A percentile compares a stretch with the other conserved stretches of the same genome.
Conservation (phyloP, 92 coral and sea anemone species). For the Porites cylindrica region DNA sequence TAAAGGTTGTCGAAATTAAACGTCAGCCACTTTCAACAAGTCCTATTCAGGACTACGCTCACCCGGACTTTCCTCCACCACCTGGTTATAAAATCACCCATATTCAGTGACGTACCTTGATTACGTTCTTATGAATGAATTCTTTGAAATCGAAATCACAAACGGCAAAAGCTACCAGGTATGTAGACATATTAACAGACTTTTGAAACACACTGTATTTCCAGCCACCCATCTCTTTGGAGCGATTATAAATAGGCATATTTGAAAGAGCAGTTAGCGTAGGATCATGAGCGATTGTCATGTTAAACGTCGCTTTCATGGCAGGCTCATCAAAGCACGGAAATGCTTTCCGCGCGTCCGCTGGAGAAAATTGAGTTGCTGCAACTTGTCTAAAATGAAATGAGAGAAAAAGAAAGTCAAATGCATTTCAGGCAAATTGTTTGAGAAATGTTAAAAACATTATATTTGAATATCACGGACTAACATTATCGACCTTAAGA, state of each 20-base stretch:
- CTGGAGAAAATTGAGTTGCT: constrained; percentile 91
- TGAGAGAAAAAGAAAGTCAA: background rate
- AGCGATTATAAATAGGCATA: constrained; percentile 72
- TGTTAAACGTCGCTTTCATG: constrained; percentile 86
- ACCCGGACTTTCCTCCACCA: too few relatives aligned
- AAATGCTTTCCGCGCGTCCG: constrained; percentile 85
- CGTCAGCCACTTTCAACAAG: too few relatives aligned
- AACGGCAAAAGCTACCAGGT: constrained; percentile 83
- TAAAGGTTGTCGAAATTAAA: too few relatives aligned
- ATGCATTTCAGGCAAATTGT: background rate
- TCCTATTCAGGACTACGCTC: too few relatives aligned
- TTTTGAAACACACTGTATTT: constrained; percentile 51
- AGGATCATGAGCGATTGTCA: constrained; percentile 84
- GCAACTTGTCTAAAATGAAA: constrained; percentile 38
- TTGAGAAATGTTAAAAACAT: too few relatives aligned
- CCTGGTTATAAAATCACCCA: background rate
- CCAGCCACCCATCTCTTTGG: constrained; percentile 46
- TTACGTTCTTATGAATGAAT: constrained; percentile 43
- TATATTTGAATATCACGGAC: too few relatives aligned
- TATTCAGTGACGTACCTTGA: constrained; percentile 40
- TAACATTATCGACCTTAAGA: too few relatives aligned
- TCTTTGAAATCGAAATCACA: constrained; percentile 68
- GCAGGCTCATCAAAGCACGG: constrained; percentile 99
- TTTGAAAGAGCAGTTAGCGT: constrained; percentile 76
- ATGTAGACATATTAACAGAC: constrained; percentile 81